Percentiles rank a stretch among this genome's conserved stretches.
phyloP scores from a whole-genome alignment of 1,140 invertebrate genomes.

The Drosophila pectinifera region DNA sequence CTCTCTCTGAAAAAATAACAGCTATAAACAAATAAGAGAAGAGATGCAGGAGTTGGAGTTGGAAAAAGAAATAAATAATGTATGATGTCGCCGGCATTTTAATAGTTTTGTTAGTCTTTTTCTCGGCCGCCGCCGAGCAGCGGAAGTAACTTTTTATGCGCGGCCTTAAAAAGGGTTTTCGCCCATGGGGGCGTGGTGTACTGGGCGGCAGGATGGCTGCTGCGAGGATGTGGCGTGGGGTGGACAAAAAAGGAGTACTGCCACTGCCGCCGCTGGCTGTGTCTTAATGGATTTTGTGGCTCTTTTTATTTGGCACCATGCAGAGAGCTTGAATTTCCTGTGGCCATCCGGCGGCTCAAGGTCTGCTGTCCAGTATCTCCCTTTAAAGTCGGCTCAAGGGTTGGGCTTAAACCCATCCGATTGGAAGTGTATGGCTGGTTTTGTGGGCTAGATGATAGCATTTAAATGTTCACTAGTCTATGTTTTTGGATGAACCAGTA shows the following conservation, averaged over 20 bases:
- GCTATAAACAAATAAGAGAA: slow-evolving; percentile 53
- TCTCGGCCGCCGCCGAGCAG: slow-evolving; percentile 36
- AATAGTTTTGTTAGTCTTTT: slow-evolving; percentile 81
- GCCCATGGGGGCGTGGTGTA: slow-evolving; percentile 18
- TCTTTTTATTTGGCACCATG: slow-evolving; percentile 75
- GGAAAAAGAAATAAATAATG: slow-evolving; percentile 70
- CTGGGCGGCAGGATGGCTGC: slow-evolving; percentile 7
- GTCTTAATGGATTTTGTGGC: slow-evolving; percentile 77
- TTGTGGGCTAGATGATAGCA: neutral
- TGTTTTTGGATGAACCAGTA: no score
- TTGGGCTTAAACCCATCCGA: slow-evolving; percentile 10
- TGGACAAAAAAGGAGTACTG: slow-evolving; percentile 15
- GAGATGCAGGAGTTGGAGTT: slow-evolving; percentile 18
- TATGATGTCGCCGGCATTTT: slow-evolving; percentile 80
- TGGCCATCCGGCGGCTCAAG: slow-evolving; percentile 26
- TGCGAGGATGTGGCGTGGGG: slow-evolving; percentile 14
- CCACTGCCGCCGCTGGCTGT: slow-evolving; percentile 40
- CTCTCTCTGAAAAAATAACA: slow-evolving; percentile 34
- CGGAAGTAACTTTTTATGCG: slow-evolving; percentile 77
- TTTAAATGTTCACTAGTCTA: no score
- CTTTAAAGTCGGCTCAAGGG: slow-evolving; percentile 29
- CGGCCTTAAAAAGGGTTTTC: slow-evolving; percentile 64
- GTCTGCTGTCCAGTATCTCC: slow-evolving; percentile 5
- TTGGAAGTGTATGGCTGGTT: slow-evolving; percentile 24
- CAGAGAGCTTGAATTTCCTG: slow-evolving; percentile 53